These are phyloP conservation scores for Peromyscus polionotus DNA, from an alignment of 2,113 vertebrate species.

Conservation along the genomic window DNA sequence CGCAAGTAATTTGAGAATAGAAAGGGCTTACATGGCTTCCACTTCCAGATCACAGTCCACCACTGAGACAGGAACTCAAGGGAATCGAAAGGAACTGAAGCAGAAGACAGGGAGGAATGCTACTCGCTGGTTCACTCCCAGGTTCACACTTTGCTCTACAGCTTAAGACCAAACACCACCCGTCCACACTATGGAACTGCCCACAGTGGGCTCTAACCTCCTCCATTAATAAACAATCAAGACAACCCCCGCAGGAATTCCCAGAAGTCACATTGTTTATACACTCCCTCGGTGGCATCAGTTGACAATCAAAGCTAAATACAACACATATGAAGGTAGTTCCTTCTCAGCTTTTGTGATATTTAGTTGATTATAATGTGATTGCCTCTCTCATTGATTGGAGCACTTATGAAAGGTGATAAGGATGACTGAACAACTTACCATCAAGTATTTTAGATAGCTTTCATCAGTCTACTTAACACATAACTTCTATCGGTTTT, in stretches of 20 bases:
- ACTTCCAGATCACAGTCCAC: background rate
- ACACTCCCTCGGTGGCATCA: background rate
- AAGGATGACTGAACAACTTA: background rate
- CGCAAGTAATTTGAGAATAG: background rate
- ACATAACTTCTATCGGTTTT: background rate
- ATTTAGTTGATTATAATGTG: background rate
- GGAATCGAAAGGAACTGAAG: no score
- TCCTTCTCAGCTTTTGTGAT: background rate
- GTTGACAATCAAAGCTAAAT: background rate
- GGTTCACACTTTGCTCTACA: background rate
- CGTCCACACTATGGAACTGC: no score
- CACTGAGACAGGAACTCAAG: background rate
- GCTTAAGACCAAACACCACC: background rate
- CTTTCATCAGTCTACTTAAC: background rate
- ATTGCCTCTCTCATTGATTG: background rate
- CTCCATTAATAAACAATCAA: background rate
- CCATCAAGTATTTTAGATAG: background rate
- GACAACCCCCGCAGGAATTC: background rate
- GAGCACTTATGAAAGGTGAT: background rate
- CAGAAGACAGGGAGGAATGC: background rate
- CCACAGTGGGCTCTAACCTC: no score
- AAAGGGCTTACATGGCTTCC: background rate
- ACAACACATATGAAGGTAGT: background rate
- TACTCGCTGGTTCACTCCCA: no score
- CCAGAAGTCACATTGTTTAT: background rate